Percentiles rank a stretch among this genome's conserved stretches.
Conservation (phyloP, 2,113 vertebrate species). For the Bettongia penicillata region DNA sequence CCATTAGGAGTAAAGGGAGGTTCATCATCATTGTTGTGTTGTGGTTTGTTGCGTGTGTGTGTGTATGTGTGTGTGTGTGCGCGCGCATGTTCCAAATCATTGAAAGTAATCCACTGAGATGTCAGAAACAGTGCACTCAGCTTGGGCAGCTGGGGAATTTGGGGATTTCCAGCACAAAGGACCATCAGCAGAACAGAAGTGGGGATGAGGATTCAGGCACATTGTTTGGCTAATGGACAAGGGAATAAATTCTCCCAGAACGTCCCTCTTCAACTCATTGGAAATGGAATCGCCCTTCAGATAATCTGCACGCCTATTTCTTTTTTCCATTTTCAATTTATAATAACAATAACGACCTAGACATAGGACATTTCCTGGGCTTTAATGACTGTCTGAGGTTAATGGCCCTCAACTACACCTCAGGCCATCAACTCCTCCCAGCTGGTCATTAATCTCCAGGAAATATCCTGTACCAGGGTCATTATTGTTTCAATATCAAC, state of each 20-base stretch:
- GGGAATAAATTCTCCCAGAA: conserved; percentile 78
- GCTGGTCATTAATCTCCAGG: conserved; percentile 86
- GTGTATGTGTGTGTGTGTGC: background rate
- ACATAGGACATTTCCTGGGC: conserved; percentile 85
- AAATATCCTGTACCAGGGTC: conserved; percentile 85
- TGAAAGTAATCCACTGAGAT: conserved; percentile 42
- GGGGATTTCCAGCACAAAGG: conserved; percentile 68
- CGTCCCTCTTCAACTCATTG: conserved; percentile 60
- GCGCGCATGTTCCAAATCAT: conserved; percentile 18
- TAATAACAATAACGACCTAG: conserved; percentile 84
- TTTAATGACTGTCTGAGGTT: conserved; percentile 86
- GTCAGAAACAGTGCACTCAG: background rate
- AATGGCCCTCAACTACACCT: conserved; percentile 87
- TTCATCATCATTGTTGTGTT: conserved; percentile 17
- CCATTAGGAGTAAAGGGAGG: conserved; percentile 52
- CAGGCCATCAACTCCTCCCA: conserved; percentile 85
- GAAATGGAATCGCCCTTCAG: conserved; percentile 75
- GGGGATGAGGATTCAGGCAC: conserved; percentile 64
- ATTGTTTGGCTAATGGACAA: conserved; percentile 70
- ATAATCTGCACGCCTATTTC: conserved; percentile 77
- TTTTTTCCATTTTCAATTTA: conserved; percentile 81
- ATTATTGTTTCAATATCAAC: conserved; percentile 85
- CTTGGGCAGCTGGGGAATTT: conserved; percentile 47
- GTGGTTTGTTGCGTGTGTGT: background rate
- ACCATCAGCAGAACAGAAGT: conserved; percentile 63